Evolutionary conservation across 2,113 vertebrate species (phyloP), one percentile per base, ranked within the genome.

Genomic region (Cyprinodon variegatus): DNA sequence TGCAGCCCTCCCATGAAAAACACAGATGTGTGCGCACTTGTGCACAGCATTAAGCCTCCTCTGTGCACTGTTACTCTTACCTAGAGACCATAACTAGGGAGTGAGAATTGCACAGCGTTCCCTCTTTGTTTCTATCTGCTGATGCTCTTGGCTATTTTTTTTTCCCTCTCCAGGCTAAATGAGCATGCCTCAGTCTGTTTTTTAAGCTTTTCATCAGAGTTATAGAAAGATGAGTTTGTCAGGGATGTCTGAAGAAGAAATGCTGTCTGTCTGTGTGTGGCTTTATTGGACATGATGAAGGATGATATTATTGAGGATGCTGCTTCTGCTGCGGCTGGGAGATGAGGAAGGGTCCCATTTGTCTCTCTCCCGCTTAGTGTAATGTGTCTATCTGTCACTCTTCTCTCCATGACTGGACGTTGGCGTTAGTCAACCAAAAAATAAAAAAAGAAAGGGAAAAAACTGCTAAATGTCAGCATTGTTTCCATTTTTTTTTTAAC

Each of bases 251-350:
- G 83, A 68, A 70, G 76, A 48, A 74, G 88, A 89, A 77, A 85
- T 59, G 79, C 82, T 77, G 87, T 85, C 83, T 84, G 83, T 85
- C 83, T 92, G 87, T 89, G 84, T 91, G 90, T 88, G 86, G 83
- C 86, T 86, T 89, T 91, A 90, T 90, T 89, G 83, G 85, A 91
- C 87, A 90, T 89, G 90, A 93, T 91, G 91, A 92, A 90, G 84
- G 88, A 90, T 92, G 90, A 89, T 91, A 89, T 90, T 89, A 90
- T 88, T 73, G 87, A 75, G 82, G 89, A 88, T 82, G 89, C 84
- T 84, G 86, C 87, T 69, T 85, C 79, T 66, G 75, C 83, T 57
- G 83, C 72, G 72, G 74, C 87, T 83, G 78, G 29, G 65, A 88
- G 86, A 89, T 88, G 89, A 89, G 86, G 86, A 83, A 76, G 86